Percentiles rank a stretch among this genome's conserved stretches.
Conservation (phyloP, 2,113 vertebrate genomes). For the Microcebus griseorufus region DNA sequence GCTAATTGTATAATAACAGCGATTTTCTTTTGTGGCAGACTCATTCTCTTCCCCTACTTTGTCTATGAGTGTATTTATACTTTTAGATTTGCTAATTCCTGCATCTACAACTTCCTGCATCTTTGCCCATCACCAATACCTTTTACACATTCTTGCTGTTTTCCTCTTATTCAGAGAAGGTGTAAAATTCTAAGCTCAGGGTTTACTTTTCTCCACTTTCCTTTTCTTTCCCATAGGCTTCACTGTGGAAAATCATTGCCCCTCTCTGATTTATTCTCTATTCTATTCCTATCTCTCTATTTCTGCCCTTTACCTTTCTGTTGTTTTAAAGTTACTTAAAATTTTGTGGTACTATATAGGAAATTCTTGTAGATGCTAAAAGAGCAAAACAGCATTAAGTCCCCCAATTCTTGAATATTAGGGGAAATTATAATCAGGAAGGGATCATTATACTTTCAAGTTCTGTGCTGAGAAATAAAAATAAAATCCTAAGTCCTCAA, state of each 20-base stretch:
- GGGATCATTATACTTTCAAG: not conserved
- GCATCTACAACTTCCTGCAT: not conserved
- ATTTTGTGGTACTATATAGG: not conserved
- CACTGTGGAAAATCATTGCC: not conserved
- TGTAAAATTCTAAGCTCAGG: not conserved
- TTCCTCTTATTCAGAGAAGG: not conserved
- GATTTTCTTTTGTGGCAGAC: not conserved
- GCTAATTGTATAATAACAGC: not conserved
- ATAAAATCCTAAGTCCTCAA: too few relatives aligned
- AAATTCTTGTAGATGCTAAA: not conserved
- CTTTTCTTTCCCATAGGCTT: not conserved
- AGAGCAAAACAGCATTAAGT: not conserved
- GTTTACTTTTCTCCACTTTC: not conserved
- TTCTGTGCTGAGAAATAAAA: not conserved
- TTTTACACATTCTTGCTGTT: not conserved
- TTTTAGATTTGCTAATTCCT: not conserved
- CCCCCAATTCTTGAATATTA: not conserved
- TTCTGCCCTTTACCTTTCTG: not conserved
- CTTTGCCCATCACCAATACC: not conserved
- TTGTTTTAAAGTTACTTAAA: not conserved
- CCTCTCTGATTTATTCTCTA: not conserved
- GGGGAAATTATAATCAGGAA: not conserved
- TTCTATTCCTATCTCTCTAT: not conserved
- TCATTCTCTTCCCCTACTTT: too few relatives aligned
- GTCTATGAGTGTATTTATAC: not conserved